A percentile compares a stretch with the other conserved stretches of the same genome.
These are phyloP conservation scores for Amazona ochrocephala DNA, from an alignment of 2,797 vertebrate genomes.

Conservation along the genomic window DNA sequence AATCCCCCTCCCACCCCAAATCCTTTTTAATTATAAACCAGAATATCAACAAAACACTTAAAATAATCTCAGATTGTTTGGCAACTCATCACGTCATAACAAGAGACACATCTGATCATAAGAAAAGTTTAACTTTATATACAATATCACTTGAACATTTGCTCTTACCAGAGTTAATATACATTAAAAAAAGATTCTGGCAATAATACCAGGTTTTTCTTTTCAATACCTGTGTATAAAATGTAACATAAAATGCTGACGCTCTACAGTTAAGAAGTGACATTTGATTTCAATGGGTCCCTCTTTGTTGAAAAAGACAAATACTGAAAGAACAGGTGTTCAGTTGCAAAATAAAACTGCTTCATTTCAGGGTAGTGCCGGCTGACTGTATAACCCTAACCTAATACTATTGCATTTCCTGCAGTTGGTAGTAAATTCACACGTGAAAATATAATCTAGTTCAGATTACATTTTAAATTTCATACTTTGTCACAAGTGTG, in stretches of 20 bases:
- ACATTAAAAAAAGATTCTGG: constrained; percentile 79
- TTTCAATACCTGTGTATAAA: constrained; percentile 72
- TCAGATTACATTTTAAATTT: constrained; percentile 61
- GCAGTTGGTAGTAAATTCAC: constrained; percentile 50
- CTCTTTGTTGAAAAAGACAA: constrained; percentile 59
- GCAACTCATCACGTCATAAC: constrained; percentile 80
- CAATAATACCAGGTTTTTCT: constrained; percentile 68
- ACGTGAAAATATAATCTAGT: constrained; percentile 58
- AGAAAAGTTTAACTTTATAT: constrained; percentile 79
- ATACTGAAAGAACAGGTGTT: constrained; percentile 15
- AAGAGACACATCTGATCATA: constrained; percentile 78
- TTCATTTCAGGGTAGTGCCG: neutral
- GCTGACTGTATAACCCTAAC: constrained; percentile 9
- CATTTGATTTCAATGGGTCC: constrained; percentile 28
- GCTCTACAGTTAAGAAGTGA: constrained; percentile 35
- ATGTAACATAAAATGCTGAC: constrained; percentile 71
- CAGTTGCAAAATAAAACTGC: constrained; percentile 26
- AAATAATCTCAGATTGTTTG: constrained; percentile 83
- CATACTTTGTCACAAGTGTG: constrained; percentile 47
- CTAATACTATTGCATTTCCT: constrained; percentile 2
- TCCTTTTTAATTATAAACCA: constrained; percentile 81
- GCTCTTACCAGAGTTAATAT: constrained; percentile 75
- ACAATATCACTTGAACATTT: constrained; percentile 79
- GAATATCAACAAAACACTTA: constrained; percentile 79
- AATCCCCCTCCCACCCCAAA: constrained; percentile 39